Evolutionary conservation across 2,113 vertebrate species (phyloP), one percentile per base, ranked within the genome.

Genomic region (Neolamprologus hecqui): DNA sequence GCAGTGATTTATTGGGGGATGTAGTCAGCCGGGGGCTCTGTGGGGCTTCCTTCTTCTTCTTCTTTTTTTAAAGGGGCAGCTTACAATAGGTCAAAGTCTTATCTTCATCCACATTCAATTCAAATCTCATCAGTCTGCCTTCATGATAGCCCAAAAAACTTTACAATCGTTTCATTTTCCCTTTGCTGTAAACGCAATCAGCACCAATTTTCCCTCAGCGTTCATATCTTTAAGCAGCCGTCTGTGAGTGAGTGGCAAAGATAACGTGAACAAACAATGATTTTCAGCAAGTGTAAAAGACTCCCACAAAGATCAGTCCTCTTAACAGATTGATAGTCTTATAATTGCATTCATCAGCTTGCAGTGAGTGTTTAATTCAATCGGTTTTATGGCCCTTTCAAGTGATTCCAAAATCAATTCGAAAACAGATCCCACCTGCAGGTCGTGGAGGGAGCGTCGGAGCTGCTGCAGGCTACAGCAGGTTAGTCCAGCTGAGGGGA

Each of bases 391-490:
- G 23, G 23, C 6, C 23, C 23, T 5, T 75, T 75, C 21, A 75
- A 75, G 2, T 75, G 40, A 47, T 28, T 15, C 1, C 31, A 65
- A 65, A 65, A 65, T 65, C 60, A 5, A 65, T 65, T 37, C 1
- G 1, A 5, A 37, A 65, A 65, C 60, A 37, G 31, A 68, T 37
- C 60, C 63, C 63, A 68, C 63, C 94, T 92, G 92, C 21, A 98
- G 95, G 88, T 97, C 96, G 1, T 94, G 93, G 77, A 96, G 95
- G 5, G 97, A 94, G 75, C 87, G 92, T 55, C 95, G 93, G 2
- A 96, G 94, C 83, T 98, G 96, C 65, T 54, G 92, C 84, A 97
- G 93, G 92, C 96, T 96, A 60, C 93, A 96, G 90, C 87, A 94
- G 14, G 95, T 88, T 79, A 93, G 97, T 26, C 96, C 96, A 6